A percentile compares a stretch with the other conserved stretches of the same genome.
These are phyloP conservation scores for Oenanthe melanoleuca DNA, from an alignment of 2,113 vertebrate genomes.

Conservation along the genomic window DNA sequence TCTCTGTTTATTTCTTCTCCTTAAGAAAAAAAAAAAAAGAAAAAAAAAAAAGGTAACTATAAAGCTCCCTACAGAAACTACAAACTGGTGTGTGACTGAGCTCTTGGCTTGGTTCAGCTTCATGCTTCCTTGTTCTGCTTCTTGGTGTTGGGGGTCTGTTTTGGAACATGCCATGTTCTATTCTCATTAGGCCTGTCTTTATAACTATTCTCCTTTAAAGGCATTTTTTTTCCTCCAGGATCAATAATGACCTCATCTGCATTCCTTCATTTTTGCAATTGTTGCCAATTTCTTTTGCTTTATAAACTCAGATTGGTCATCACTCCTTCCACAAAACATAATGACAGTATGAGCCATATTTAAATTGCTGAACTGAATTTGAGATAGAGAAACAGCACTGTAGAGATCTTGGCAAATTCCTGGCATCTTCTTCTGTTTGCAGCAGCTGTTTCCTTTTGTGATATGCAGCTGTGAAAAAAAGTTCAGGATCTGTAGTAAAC, in stretches of 20 bases:
- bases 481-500: slow-evolving; percentile 24
- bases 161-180: background rate
- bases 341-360: background rate
- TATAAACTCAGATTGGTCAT: background rate
- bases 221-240: background rate
- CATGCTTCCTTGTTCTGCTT: background rate
- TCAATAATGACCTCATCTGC: background rate
- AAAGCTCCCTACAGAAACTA: background rate
- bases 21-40: background rate
- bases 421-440: slow-evolving; percentile 11
- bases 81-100: background rate
- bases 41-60: background rate
- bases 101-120: background rate
- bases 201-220: background rate
- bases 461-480: slow-evolving; percentile 51
- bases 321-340: background rate
- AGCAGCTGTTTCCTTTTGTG: slow-evolving; percentile 54
- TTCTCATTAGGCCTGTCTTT: background rate
- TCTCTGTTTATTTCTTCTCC: background rate
- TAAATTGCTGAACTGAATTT: background rate
- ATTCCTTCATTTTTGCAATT: background rate
- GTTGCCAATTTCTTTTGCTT: background rate
- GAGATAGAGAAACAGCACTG: background rate
- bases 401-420: slow-evolving; percentile 35
- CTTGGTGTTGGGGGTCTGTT: background rate